A percentile compares a stretch with the other conserved stretches of the same genome.
phyloP scores from a whole-genome alignment of 2,113 vertebrate species.

The Dolichotis patagonum region DNA sequence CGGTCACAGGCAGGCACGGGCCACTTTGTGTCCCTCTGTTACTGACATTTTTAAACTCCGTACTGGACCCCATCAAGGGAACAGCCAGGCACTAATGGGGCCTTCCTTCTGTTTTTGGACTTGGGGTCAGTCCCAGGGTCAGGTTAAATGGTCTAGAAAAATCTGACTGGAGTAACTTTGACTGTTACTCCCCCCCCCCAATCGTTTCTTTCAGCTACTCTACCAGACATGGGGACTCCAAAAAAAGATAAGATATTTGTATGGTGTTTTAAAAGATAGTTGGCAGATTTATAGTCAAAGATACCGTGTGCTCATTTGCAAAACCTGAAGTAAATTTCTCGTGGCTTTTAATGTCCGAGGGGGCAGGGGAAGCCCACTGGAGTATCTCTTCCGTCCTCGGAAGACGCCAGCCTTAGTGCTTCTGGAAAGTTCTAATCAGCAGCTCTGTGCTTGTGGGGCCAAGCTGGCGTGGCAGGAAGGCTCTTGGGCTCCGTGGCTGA shows the following conservation, averaged over 20 bases:
- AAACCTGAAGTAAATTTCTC: no score
- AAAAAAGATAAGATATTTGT: neutral
- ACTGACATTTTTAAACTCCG: neutral
- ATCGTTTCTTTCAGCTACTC: neutral
- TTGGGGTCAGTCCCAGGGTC: neutral
- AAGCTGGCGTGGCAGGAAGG: neutral
- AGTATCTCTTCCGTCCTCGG: neutral
- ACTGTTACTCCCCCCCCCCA: neutral
- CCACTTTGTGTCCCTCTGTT: neutral
- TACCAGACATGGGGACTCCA: neutral
- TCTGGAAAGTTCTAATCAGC: constrained; percentile 63
- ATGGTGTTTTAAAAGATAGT: neutral
- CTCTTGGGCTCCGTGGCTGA: neutral
- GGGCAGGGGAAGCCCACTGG: neutral
- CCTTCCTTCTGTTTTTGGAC: neutral
- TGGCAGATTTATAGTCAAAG: neutral
- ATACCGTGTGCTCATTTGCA: neutral
- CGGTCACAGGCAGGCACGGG: rapidly evolving
- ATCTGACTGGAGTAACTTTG: neutral
- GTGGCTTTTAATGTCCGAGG: neutral
- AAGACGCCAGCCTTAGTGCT: neutral
- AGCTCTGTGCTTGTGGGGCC: constrained; percentile 32
- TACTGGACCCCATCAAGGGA: neutral
- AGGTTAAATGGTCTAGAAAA: neutral
- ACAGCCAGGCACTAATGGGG: rapidly evolving